Evolutionary conservation across 2,113 vertebrate genomes (phyloP), one percentile per base, ranked within the genome.

Genomic region (Malaclemys terrapin): DNA sequence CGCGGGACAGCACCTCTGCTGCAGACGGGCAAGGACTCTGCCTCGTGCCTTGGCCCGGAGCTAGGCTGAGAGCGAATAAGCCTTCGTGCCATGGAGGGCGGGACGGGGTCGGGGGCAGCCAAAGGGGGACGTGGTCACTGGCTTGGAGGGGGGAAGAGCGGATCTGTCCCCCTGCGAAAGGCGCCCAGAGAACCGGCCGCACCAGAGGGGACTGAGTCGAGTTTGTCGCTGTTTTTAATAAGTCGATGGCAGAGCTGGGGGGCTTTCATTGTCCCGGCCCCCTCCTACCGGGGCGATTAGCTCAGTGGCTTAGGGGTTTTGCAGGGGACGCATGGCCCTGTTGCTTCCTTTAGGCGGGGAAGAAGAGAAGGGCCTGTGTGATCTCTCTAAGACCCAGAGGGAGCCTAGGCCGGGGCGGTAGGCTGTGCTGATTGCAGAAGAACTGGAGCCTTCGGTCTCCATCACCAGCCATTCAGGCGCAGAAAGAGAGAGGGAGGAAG

Each of bases 331-430:
- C 42, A 42, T 56, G 53, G 59, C 89, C 69, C 49, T 59, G 49
- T 4, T 5, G 49, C 35, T 76, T 75, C 84, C 79, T 62, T 82
- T 52, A n/a, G 69, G 83, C 4, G 84, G 84, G 84, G 84, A 89
- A 81, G 87, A 81, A 69, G 91, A 82, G 54, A 82, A 88, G 86
- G 35, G 84, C 62, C 20, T 45, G 53, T n/a, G 47, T 20, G 65
- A 80, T 93, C 93, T 82, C 93, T 96, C 91, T 97, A 97, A 95
- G 96, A 97, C 97, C 97, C 96, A 93, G 97, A 75, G 87, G 94
- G 69, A 92, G 75, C 93, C 96, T 81, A 85, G 89, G 93, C 89
- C 82, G 92, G 91, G 94, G 93, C 93, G 89, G 85, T 52, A 82
- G 85, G 56, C 85, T 92, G 87, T 93, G 93, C 93, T 14, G 93